These are phyloP conservation scores for Anastrepha ludens DNA, from an alignment of 1,140 invertebrate species.

Conservation along the genomic window DNA sequence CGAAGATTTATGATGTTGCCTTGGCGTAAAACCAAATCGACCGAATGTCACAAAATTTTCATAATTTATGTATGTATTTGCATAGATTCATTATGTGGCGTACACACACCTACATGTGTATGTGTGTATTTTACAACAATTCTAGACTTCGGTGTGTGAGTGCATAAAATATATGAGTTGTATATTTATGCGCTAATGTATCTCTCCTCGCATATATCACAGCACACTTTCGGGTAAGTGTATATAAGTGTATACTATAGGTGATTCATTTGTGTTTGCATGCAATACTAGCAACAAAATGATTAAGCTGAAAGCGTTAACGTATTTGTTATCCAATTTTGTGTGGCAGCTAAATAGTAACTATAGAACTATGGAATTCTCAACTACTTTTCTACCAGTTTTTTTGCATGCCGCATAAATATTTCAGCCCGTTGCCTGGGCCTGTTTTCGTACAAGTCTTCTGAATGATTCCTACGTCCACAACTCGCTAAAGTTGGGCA, in stretches of 20 bases:
- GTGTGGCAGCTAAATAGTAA: too few species aligned
- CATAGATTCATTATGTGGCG: neutral
- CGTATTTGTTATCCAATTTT: neutral
- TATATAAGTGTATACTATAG: neutral
- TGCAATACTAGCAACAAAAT: neutral
- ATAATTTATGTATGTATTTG: conserved; percentile 32
- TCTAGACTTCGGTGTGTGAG: too few species aligned
- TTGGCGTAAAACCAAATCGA: conserved; percentile 26
- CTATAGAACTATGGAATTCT: too few species aligned
- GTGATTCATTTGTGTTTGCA: conserved; percentile 21
- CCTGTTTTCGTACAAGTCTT: too few species aligned
- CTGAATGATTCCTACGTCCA: too few species aligned
- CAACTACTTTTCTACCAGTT: too few species aligned
- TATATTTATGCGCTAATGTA: neutral
- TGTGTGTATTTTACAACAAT: neutral
- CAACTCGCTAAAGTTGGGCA: too few species aligned
- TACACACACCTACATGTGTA: neutral
- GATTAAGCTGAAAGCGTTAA: conserved; percentile 11
- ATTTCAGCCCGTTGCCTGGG: too few species aligned
- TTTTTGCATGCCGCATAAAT: too few species aligned
- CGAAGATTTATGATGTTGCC: conserved; percentile 34
- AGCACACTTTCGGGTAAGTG: neutral
- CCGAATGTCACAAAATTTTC: conserved; percentile 42
- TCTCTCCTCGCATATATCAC: neutral
- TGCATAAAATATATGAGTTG: too few species aligned